These are phyloP conservation scores for Gortyna flavago DNA, from an alignment of 2,888 invertebrate genomes.

Conservation along the genomic window DNA sequence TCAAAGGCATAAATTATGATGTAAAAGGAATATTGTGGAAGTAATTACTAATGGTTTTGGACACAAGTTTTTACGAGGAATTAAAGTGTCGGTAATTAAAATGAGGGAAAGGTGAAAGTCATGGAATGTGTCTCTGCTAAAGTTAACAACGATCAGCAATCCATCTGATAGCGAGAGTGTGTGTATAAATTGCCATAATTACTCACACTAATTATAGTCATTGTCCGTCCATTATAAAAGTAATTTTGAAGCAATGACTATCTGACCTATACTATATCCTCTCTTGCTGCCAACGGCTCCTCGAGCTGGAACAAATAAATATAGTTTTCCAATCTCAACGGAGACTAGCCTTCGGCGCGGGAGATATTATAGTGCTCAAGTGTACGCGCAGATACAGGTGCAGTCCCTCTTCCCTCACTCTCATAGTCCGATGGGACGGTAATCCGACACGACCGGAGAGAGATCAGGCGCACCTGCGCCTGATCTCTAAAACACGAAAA, in stretches of 20 bases:
- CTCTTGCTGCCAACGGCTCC: neutral
- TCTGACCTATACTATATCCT: neutral
- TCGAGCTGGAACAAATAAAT: neutral
- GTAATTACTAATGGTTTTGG: slow-evolving; percentile 21
- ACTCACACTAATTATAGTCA: neutral
- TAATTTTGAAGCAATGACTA: neutral
- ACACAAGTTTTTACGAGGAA: slow-evolving; percentile 8
- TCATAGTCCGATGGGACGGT: too few species aligned
- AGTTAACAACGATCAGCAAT: slow-evolving; percentile 5
- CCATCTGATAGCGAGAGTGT: neutral
- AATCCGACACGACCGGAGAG: too few species aligned
- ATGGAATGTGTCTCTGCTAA: neutral
- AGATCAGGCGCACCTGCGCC: too few species aligned
- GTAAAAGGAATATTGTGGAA: slow-evolving; percentile 8
- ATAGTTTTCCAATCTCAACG: too few species aligned
- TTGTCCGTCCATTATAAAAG: neutral
- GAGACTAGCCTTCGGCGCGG: too few species aligned
- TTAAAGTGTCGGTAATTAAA: slow-evolving; percentile 23
- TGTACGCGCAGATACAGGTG: too few species aligned
- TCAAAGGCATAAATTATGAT: slow-evolving; percentile 27
- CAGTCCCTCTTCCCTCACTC: too few species aligned
- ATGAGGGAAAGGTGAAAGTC: slow-evolving; percentile 1
- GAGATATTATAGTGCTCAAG: too few species aligned
- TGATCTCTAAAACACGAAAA: too few species aligned
- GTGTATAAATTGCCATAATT: slow-evolving; percentile 7